Conservation (phyloP, 2,797 vertebrate species). For the Heliangelus exortis region DNA sequence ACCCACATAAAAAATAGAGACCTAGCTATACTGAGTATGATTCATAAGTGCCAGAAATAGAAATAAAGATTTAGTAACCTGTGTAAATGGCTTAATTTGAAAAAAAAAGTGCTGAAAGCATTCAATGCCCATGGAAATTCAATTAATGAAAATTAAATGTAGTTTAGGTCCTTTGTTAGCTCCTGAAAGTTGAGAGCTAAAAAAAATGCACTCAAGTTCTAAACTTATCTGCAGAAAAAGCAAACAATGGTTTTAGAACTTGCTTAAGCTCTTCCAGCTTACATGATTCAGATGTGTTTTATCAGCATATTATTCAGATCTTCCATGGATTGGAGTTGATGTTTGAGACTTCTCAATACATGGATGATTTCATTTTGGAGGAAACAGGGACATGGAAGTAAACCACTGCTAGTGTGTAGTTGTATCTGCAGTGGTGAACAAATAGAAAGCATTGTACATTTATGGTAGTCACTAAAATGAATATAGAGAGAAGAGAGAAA, state of each 20-base stretch:
- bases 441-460: neutral
- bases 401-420: neutral
- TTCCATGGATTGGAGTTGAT: neutral
- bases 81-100: neutral
- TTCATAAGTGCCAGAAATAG: neutral
- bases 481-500: neutral
- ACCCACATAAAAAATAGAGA: neutral
- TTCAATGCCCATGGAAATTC: neutral
- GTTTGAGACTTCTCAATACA: neutral
- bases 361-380: neutral
- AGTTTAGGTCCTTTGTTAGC: neutral
- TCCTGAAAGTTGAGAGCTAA: neutral
- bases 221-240: neutral
- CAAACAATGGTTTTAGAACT: neutral
- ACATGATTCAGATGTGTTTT: neutral
- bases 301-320: neutral
- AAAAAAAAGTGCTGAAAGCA: neutral
- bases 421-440: neutral
- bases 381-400: neutral
- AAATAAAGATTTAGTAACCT: neutral
- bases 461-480: neutral
- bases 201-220: neutral
- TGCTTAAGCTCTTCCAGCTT: neutral
- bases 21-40: neutral
- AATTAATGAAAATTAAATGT: neutral